These are phyloP conservation scores for Athetis lepigone DNA, from an alignment of 2,888 invertebrate genomes.

Conservation along the genomic window DNA sequence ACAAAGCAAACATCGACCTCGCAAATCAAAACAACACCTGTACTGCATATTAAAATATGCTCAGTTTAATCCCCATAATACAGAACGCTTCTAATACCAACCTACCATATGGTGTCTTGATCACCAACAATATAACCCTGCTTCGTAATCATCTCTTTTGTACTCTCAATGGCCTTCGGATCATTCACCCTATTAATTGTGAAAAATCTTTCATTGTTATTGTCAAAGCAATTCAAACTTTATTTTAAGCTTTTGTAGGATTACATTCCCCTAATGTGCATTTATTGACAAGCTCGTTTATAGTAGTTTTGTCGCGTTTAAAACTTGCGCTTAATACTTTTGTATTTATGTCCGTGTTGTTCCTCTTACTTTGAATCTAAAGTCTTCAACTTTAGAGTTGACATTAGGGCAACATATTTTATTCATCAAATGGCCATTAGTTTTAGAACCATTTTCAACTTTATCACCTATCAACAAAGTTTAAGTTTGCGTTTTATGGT, in stretches of 20 bases:
- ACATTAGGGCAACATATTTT: conserved; percentile 46
- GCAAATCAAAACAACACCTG: conserved; percentile 78
- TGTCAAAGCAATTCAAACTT: conserved; percentile 60
- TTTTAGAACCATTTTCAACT: conserved; percentile 50
- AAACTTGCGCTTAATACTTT: conserved; percentile 76
- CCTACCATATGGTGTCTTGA: conserved; percentile 84
- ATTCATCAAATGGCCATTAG: conserved; percentile 44
- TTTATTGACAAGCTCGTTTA: conserved; percentile 78
- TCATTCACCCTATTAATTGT: conserved; percentile 88
- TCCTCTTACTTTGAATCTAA: conserved; percentile 62
- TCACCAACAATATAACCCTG: conserved; percentile 79
- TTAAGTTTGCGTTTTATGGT: conserved; percentile 46
- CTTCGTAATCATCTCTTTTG: conserved; percentile 84
- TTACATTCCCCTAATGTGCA: conserved; percentile 50
- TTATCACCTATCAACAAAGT: conserved; percentile 62
- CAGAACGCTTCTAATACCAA: conserved; percentile 79
- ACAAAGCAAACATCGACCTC: conserved; percentile 61
- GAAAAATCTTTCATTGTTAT: conserved; percentile 71
- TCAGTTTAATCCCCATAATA: conserved; percentile 79
- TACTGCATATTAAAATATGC: conserved; percentile 83
- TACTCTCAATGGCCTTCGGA: conserved; percentile 83
- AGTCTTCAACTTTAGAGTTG: conserved; percentile 49
- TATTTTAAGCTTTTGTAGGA: conserved; percentile 45
- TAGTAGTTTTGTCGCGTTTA: conserved; percentile 78
- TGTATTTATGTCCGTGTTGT: conserved; percentile 55